Conservation (phyloP, 2,797 vertebrate genomes). For the Dallia pectoralis region DNA sequence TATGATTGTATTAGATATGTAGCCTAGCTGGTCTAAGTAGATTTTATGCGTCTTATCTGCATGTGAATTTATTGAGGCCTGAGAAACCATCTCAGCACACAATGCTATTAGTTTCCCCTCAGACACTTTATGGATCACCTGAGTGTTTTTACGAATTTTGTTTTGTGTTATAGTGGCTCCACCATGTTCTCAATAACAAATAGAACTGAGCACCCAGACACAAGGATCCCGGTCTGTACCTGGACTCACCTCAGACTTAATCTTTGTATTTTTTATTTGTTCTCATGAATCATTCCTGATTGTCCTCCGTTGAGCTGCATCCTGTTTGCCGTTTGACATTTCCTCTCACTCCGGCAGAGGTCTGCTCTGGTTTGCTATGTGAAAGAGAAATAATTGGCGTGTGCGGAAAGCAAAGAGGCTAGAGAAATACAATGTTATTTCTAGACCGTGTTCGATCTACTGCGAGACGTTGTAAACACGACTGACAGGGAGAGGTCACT, state of each 20-base stretch:
- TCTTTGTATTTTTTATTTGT: constrained; percentile 37
- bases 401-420: constrained; percentile 43
- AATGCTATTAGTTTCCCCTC: not conserved
- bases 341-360: constrained; percentile 52
- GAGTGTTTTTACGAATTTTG: constrained; percentile 25
- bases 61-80: too few relatives aligned
- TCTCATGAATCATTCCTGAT: constrained; percentile 47
- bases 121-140: constrained; percentile 1
- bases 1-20: too few relatives aligned
- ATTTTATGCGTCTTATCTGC: too few relatives aligned
- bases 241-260: constrained; percentile 12
- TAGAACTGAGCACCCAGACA: constrained; percentile 18
- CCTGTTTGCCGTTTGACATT: constrained; percentile 58
- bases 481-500: constrained; percentile 24
- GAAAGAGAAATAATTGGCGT: constrained; percentile 48
- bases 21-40: too few relatives aligned
- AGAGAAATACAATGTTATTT: constrained; percentile 36
- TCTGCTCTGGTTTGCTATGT: constrained; percentile 51
- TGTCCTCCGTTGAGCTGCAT: constrained; percentile 40
- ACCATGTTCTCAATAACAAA: constrained; percentile 33
- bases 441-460: not conserved
- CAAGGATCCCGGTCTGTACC: constrained; percentile 21
- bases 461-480: constrained; percentile 43
- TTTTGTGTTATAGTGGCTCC: constrained; percentile 28
- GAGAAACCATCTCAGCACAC: too few relatives aligned